Evolutionary conservation across 2,797 vertebrate genomes (phyloP).

Genomic region (Acestrorhynchus altus): DNA sequence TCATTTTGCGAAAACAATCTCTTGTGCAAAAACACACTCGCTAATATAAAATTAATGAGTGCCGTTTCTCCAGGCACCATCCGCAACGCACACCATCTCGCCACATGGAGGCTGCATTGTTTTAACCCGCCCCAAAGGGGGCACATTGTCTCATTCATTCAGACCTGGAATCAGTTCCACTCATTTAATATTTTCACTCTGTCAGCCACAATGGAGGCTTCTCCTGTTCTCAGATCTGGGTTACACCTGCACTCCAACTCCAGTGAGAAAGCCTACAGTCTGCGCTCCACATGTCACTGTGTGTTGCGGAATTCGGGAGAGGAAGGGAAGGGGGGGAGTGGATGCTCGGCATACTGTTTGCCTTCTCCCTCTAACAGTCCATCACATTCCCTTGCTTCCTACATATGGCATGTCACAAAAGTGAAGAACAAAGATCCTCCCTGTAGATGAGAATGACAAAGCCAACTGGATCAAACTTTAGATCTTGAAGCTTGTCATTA

Average conservation of each 20-base stretch:
- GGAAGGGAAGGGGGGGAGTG: constrained; percentile 13
- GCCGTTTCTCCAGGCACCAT: neutral
- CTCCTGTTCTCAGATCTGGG: constrained; percentile 15
- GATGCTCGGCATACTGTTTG: constrained; percentile 32
- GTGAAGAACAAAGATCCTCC: neutral
- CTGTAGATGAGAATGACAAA: neutral
- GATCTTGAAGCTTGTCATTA: too few species aligned
- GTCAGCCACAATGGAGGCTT: neutral
- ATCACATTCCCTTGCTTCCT: neutral
- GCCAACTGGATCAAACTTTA: neutral
- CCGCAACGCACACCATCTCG: neutral
- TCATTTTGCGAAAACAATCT: constrained; percentile 9
- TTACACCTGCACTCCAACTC: neutral
- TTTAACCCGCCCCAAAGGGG: neutral
- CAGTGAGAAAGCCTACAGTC: neutral
- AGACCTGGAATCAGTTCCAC: constrained; percentile 19
- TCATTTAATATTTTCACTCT: neutral
- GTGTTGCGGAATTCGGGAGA: constrained; percentile 26
- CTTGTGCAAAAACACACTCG: neutral
- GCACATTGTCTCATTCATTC: neutral
- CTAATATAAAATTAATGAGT: constrained; percentile 4
- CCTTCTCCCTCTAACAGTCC: neutral
- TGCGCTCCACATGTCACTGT: constrained; percentile 43
- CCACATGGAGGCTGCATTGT: neutral
- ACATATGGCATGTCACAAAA: neutral